Percentiles rank a stretch among this genome's conserved stretches.
Conservation (phyloP, 2,113 vertebrate genomes). For the Pseudopodoces humilis region DNA sequence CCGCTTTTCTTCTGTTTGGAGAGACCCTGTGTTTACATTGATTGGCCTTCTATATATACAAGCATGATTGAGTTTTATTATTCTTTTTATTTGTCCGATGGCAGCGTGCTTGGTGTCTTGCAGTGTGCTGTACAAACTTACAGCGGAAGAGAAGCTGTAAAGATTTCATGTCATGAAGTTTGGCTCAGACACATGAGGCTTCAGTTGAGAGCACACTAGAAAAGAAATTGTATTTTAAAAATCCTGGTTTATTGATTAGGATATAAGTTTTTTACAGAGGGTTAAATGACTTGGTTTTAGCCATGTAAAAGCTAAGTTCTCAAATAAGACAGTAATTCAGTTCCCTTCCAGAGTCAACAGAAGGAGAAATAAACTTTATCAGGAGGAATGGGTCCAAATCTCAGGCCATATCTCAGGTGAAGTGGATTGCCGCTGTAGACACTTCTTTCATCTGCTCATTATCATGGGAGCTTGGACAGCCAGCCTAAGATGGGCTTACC, state of each 20-base stretch:
- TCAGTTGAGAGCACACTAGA: not conserved
- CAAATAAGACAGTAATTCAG: not conserved
- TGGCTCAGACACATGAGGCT: not conserved
- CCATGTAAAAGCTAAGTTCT: not conserved
- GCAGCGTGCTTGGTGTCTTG: not conserved
- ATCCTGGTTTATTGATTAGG: not conserved
- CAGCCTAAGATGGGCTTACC: not conserved
- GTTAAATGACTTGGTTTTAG: not conserved
- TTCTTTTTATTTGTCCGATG: conserved; percentile 62
- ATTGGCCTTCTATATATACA: conserved; percentile 66
- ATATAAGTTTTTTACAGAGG: not conserved
- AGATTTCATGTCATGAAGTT: conserved; percentile 9
- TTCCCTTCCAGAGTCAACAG: not conserved
- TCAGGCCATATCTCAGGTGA: not conserved
- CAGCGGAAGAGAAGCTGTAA: not conserved
- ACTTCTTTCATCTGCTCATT: not conserved
- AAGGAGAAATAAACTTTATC: not conserved
- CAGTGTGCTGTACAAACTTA: conserved; percentile 11
- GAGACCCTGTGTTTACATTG: conserved; percentile 67
- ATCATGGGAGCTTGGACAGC: not conserved
- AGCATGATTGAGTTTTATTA: conserved; percentile 57
- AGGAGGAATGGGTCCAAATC: not conserved
- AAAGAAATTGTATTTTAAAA: not conserved
- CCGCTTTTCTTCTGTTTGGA: conserved; percentile 59
- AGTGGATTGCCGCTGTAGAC: not conserved